These are phyloP conservation scores for Lates japonicus DNA, from an alignment of 2,797 vertebrate genomes.

Conservation along the genomic window DNA sequence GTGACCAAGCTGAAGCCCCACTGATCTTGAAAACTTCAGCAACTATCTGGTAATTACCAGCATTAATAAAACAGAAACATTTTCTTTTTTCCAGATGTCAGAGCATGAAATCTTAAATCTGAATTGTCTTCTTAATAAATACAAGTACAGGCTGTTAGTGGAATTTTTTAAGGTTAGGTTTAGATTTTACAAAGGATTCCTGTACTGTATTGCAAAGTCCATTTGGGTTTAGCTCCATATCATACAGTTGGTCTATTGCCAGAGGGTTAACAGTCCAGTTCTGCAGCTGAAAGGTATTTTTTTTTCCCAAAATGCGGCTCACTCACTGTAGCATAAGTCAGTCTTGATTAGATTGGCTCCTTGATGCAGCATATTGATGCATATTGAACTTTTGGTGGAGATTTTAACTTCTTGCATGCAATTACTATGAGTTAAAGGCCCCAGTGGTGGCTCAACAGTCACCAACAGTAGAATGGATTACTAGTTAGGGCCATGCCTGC, in stretches of 20 bases:
- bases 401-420: not conserved
- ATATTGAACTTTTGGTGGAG: not conserved
- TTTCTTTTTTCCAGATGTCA: not conserved
- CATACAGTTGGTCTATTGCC: not conserved
- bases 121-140: no score
- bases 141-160: not conserved
- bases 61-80: not conserved
- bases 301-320: not conserved
- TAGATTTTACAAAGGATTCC: not conserved
- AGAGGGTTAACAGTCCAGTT: not conserved
- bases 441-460: constrained; percentile 85
- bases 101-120: not conserved
- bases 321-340: not conserved
- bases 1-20: not conserved
- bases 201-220: not conserved
- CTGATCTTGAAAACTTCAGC: not conserved
- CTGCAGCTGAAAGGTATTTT: constrained; percentile 14
- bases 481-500: constrained; percentile 83
- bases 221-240: constrained; percentile 1
- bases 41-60: constrained; percentile 5
- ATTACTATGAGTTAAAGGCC: constrained; percentile 69
- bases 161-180: not conserved
- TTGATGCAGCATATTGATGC: no score
- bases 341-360: constrained; percentile 2
- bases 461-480: constrained; percentile 89